phyloP scores from a whole-genome alignment of 2,797 vertebrate species.

The Typhlichthys eigenmanni region DNA sequence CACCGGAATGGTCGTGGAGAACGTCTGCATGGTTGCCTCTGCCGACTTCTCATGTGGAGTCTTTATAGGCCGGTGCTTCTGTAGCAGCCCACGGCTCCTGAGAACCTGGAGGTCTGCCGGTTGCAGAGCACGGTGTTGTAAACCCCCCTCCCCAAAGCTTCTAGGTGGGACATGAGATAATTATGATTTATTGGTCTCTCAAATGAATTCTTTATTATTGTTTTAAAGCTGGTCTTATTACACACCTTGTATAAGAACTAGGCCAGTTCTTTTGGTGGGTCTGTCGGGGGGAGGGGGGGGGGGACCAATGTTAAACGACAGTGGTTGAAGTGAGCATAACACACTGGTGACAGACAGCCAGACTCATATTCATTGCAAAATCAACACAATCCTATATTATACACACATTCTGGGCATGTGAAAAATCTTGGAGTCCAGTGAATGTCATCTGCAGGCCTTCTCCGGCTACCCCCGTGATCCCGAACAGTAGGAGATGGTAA shows the following conservation, averaged over 20 bases:
- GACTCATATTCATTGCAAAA: constrained; percentile 62
- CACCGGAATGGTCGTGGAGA: constrained; percentile 25
- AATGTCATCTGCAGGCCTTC: constrained; percentile 41
- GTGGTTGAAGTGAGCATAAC: constrained; percentile 5
- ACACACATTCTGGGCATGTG: constrained; percentile 56
- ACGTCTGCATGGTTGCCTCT: background rate
- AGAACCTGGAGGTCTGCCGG: constrained; percentile 25
- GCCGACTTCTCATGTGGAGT: constrained; percentile 5
- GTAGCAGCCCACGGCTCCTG: constrained; percentile 25
- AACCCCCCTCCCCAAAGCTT: constrained; percentile 1
- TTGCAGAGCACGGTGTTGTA: constrained; percentile 15
- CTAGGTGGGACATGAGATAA: too few relatives aligned
- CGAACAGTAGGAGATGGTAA: constrained; percentile 63
- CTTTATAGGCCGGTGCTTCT: constrained; percentile 24
- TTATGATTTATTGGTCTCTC: too few relatives aligned
- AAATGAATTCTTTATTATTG: too few relatives aligned
- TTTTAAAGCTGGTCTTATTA: too few relatives aligned
- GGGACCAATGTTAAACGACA: background rate
- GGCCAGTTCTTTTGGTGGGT: too few relatives aligned
- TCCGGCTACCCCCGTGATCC: constrained; percentile 44
- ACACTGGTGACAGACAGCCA: constrained; percentile 30
- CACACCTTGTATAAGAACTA: too few relatives aligned
- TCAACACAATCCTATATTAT: constrained; percentile 68
- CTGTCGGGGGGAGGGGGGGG: too few relatives aligned
- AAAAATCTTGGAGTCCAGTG: constrained; percentile 64